These are phyloP conservation scores for Alectura lathami DNA, from an alignment of 2,113 vertebrate species.

Conservation along the genomic window DNA sequence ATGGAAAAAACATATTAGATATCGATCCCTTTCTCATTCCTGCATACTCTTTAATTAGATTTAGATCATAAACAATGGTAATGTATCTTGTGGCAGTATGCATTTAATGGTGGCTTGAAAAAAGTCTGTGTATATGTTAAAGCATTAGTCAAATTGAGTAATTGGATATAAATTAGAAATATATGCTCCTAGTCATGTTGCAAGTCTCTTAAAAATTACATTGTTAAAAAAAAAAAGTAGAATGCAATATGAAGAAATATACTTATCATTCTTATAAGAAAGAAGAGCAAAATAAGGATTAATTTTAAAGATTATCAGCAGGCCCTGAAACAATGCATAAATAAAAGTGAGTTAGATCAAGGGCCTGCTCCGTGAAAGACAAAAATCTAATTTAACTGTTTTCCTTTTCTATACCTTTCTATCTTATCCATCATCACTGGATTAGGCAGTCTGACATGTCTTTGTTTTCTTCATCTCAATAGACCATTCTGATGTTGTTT, in stretches of 20 bases:
- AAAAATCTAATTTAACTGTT: background rate
- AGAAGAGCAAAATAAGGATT: background rate
- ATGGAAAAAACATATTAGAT: conserved; percentile 84
- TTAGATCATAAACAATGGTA: conserved; percentile 86
- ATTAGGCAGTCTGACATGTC: background rate
- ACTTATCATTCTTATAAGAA: background rate
- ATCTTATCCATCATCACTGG: background rate
- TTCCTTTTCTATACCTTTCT: background rate
- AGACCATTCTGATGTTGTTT: background rate
- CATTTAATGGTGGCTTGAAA: background rate
- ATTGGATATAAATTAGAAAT: background rate
- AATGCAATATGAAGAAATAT: background rate
- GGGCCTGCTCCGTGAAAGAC: background rate
- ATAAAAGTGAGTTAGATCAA: background rate
- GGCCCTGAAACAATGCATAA: background rate
- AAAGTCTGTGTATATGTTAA: background rate
- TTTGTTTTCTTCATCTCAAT: background rate
- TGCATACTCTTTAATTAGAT: conserved; percentile 85
- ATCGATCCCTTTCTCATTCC: conserved; percentile 81
- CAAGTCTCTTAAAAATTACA: background rate
- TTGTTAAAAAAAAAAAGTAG: background rate
- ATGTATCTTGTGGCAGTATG: conserved; percentile 32
- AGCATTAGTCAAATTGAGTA: background rate
- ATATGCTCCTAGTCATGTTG: background rate
- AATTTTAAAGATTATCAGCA: background rate